Evolutionary conservation across 1,140 invertebrate species (phyloP).

Genomic region (Dendroctonus ponderosae): DNA sequence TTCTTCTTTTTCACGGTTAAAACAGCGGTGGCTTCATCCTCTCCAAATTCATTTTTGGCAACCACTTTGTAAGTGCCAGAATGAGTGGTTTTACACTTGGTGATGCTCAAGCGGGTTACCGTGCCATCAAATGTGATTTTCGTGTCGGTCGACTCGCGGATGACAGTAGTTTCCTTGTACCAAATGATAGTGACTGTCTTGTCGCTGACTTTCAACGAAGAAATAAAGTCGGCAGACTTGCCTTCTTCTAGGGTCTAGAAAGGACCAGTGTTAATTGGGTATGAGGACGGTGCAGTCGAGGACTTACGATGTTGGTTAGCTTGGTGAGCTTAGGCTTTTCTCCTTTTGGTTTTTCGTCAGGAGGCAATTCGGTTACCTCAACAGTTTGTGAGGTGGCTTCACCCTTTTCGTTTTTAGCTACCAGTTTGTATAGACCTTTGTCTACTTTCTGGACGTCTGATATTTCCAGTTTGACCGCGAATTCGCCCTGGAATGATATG

Average conservation of each 20-base stretch:
- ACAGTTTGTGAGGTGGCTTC: constrained; percentile 88
- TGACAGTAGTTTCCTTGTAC: constrained; percentile 76
- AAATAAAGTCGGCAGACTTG: constrained; percentile 74
- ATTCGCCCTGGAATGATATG: constrained; percentile 68
- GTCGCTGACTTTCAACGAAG: constrained; percentile 68
- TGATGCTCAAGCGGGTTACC: constrained; percentile 72
- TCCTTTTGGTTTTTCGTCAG: constrained; percentile 65
- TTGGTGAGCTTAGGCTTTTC: constrained; percentile 71
- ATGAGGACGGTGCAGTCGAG: background rate
- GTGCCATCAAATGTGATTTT: constrained; percentile 80
- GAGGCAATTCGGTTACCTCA: constrained; percentile 78
- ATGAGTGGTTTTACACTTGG: constrained; percentile 65
- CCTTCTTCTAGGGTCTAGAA: constrained; percentile 70
- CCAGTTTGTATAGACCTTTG: constrained; percentile 85
- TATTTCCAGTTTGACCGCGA: constrained; percentile 83
- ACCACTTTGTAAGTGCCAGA: constrained; percentile 76
- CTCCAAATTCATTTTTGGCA: constrained; percentile 79
- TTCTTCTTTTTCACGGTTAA: constrained; percentile 65
- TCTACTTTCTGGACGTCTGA: constrained; percentile 73
- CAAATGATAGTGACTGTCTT: constrained; percentile 80
- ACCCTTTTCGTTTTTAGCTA: constrained; percentile 91
- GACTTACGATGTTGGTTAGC: constrained; percentile 69
- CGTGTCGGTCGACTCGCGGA: constrained; percentile 67
- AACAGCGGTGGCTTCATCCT: constrained; percentile 75
- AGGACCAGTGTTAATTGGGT: background rate